These are phyloP conservation scores for Epiblema foenella DNA, from an alignment of 2,888 invertebrate genomes.

Conservation along the genomic window DNA sequence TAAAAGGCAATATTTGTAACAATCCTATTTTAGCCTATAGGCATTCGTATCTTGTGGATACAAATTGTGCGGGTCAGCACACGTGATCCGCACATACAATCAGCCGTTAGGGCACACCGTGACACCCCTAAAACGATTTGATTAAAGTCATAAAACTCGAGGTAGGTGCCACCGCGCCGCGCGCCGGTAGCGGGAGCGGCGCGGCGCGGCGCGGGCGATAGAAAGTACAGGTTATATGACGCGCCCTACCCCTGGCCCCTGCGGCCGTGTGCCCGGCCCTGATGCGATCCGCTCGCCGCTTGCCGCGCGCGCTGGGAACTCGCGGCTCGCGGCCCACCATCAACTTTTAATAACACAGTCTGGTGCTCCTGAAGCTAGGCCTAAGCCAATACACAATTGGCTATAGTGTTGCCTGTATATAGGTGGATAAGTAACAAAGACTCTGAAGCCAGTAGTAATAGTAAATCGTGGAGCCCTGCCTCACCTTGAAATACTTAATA, in stretches of 20 bases:
- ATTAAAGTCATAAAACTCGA: constrained; percentile 81
- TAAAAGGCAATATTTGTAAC: constrained; percentile 63
- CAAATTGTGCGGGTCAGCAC: constrained; percentile 67
- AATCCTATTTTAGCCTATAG: constrained; percentile 54
- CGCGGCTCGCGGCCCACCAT: constrained; percentile 61
- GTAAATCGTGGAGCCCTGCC: neutral
- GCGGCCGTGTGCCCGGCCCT: constrained; percentile 14
- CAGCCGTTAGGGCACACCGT: constrained; percentile 70
- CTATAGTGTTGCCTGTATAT: constrained; percentile 7
- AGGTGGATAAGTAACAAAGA: neutral
- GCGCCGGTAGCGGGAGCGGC: constrained; percentile 50
- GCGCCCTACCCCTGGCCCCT: constrained; percentile 65
- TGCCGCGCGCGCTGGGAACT: constrained; percentile 45
- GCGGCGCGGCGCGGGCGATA: constrained; percentile 56
- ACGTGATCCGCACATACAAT: constrained; percentile 73
- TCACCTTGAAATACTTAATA: neutral
- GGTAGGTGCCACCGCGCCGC: constrained; percentile 58
- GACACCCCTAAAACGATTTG: constrained; percentile 78
- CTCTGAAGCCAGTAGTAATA: neutral
- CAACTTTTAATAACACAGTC: constrained; percentile 82
- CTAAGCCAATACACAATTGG: constrained; percentile 62
- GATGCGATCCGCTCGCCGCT: constrained; percentile 58
- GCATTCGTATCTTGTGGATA: constrained; percentile 56
- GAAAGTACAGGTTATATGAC: constrained; percentile 67
- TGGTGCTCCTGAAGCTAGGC: constrained; percentile 73